Base-by-base conservation (phyloP, 2,113 vertebrate species). In the Spea multiplicata region DNA sequence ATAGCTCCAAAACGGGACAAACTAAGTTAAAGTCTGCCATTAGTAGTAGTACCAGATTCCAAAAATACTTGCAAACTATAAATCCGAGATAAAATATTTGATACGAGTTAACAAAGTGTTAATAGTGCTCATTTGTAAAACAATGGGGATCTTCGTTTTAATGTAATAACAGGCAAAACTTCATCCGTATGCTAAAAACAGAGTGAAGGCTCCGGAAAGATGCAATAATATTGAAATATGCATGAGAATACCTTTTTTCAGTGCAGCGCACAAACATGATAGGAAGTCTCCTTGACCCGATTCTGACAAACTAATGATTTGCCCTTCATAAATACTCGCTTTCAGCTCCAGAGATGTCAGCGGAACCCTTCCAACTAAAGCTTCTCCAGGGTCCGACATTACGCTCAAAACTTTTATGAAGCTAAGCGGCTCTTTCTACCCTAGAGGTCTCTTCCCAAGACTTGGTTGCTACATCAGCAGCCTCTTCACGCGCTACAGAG, bases 231-330 rank as follows among this genome's bases (percentile, higher is more conserved):
- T 70, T 77, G 44, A 77, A 70, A 77, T 69, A 80, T 79, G 62
- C 71, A 80, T 66, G 50, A 55, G 62, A 65, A 65, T 17, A 53
- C 52, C 12, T 71, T 71, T 49, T 52, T 71, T 10, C 9, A 2
- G 84, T 53, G 75, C 74, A 83, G 76, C 62, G 49, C 1, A 1
- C 64, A 73, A 81, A 84, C 83, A 83, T 83, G 76, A 83, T 46
- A 79, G 72, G 66, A 71, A 82, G 44, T 73, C 75, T 78, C 76
- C 73, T 44, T 3, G 83, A 83, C 49, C 71, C 44, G 78, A 71
- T 48, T 80, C 77, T 80, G 81, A 85, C 8, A 84, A 81, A 80
- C 13, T 77, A 3, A 13, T 68, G 12, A 48, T 12, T 44, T 59
- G 82, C 82, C 73, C 73, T 59, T 75, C 64, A 76, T 71, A 66